Percentiles rank a stretch among this genome's conserved stretches.
phyloP scores from a whole-genome alignment of 2,888 invertebrate genomes.

The Euzetes globulus region DNA sequence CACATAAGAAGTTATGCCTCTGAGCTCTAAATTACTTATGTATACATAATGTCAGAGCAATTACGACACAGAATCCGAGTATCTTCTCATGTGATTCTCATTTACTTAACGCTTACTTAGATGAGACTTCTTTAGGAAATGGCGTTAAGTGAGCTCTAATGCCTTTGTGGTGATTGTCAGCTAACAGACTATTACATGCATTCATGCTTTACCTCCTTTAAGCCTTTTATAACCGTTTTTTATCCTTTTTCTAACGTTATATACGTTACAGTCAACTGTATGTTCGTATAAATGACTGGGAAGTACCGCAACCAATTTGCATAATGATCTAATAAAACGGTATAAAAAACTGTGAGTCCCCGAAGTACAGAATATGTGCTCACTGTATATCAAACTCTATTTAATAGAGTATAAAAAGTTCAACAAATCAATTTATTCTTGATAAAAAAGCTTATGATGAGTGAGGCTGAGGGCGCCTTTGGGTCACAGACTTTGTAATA shows the following conservation, averaged over 20 bases:
- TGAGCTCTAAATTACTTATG: constrained; percentile 23
- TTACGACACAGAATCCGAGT: neutral
- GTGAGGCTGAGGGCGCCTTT: constrained; percentile 12
- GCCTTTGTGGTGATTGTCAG: constrained; percentile 30
- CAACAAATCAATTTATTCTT: constrained; percentile 30
- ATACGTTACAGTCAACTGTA: neutral
- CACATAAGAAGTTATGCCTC: constrained; percentile 19
- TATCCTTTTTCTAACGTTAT: constrained; percentile 24
- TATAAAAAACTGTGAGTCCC: constrained; percentile 26
- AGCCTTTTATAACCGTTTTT: constrained; percentile 28
- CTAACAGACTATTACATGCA: constrained; percentile 24
- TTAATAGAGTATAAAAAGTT: constrained; percentile 30
- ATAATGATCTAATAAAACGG: constrained; percentile 30
- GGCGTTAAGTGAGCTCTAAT: constrained; percentile 21
- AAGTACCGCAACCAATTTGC: constrained; percentile 29
- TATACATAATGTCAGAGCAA: constrained; percentile 16
- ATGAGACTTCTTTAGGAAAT: constrained; percentile 21
- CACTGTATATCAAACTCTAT: constrained; percentile 28
- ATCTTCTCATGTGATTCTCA: constrained; percentile 1
- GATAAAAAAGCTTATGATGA: constrained; percentile 24
- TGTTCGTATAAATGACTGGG: constrained; percentile 26
- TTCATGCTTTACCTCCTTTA: constrained; percentile 10
- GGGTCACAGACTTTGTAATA: constrained; percentile 13
- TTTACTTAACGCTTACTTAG: constrained; percentile 26
- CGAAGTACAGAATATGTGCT: constrained; percentile 5